Base-by-base conservation (phyloP, 1,140 invertebrate genomes). In the Sarcophaga peregrina region DNA sequence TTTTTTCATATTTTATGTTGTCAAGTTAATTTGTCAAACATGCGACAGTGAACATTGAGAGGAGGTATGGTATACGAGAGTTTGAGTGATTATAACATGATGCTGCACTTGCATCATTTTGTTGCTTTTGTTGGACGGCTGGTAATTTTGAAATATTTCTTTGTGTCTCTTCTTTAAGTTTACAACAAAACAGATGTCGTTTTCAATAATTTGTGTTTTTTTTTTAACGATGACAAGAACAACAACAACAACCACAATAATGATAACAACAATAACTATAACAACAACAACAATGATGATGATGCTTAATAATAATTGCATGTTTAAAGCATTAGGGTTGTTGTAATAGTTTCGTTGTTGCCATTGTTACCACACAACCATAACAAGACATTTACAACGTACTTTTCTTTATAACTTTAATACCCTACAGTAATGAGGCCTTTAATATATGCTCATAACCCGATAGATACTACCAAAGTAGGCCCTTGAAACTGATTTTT, bases 241-340 rank as follows among this genome's bases (percentile, higher is more conserved):
- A 37, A 37, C n/a, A n/a, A n/a, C n/a, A n/a, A n/a, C n/a, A 37
- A 37, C 25, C 25, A 37, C 25, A 37, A 37, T 37, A 37, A 37
- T 37, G 25, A 37, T 37, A 37, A 37, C 25, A 37, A 37, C 25
- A 37, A 37, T 37, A 37, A 37, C 25, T 1, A 37, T 4, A 68
- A 17, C 62, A 78, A 52, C 75, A 78, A 78, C 46, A 48, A 76
- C 47, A 46, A 47, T 75, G 73, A 75, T 47, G 47, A 76, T 52
- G 75, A 78, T 78, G 75, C 75, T 78, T 50, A 78, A 78, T 78
- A 78, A 72, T 72, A 72, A 78, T 78, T 78, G 75, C 75, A 78
- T 78, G 75, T 78, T 78, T 78, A 78, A 47, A 78, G 75, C 50
- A 78, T 78, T 78, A 78, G 75, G 75, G 75, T 78, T 78, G 75